phyloP scores from a whole-genome alignment of 2,888 invertebrate genomes.

The Eupithecia tripunctaria region DNA sequence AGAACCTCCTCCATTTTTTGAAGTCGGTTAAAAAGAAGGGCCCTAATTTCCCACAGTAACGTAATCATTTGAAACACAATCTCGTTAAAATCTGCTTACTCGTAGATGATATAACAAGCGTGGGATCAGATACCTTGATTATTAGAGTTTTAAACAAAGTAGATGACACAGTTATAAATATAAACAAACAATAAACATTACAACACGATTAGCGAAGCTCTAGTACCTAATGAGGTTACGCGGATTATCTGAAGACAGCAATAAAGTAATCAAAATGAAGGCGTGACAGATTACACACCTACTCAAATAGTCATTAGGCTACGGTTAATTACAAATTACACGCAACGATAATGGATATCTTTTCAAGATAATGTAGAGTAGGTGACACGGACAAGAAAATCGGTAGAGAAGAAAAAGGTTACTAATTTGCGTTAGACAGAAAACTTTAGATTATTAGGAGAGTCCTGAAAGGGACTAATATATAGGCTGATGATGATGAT shows the following conservation, averaged over 20 bases:
- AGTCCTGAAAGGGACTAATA: too few relatives aligned
- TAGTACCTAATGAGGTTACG: constrained; percentile 4
- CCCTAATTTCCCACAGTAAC: not conserved
- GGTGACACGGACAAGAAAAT: not conserved
- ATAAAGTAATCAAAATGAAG: constrained; percentile 22
- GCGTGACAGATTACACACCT: constrained; percentile 30
- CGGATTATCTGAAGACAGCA: constrained; percentile 9
- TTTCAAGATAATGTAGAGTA: not conserved
- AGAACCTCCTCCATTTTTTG: too few relatives aligned
- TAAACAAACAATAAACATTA: constrained; percentile 19
- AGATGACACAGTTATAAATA: not conserved
- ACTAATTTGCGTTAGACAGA: not conserved
- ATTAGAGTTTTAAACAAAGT: not conserved
- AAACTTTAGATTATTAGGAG: too few relatives aligned
- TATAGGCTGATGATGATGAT: too few relatives aligned
- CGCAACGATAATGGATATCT: not conserved
- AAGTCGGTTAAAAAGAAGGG: too few relatives aligned
- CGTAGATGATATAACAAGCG: not conserved
- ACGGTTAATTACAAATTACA: constrained; percentile 28
- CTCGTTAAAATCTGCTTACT: not conserved
- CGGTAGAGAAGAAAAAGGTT: not conserved
- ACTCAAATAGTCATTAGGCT: constrained; percentile 27
- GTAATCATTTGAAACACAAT: not conserved
- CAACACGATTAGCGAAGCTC: not conserved
- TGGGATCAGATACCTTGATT: not conserved